A percentile compares a stretch with the other conserved stretches of the same genome.
Evolutionary conservation across 2,113 vertebrate genomes (phyloP).

Genomic region (Alexandromys fortis): DNA sequence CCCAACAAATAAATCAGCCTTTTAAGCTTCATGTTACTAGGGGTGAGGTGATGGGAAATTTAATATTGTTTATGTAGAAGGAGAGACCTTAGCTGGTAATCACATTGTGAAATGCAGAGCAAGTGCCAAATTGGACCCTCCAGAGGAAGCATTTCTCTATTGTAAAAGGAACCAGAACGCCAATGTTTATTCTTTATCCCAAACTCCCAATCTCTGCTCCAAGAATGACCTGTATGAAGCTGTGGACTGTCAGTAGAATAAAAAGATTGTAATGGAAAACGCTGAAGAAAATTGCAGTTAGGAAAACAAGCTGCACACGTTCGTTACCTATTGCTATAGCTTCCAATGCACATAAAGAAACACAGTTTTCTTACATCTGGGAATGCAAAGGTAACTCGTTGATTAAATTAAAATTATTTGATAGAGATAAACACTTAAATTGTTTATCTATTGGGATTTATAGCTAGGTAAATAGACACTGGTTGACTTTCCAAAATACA

Average conservation of each 20-base stretch:
- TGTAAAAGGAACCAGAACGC: not conserved
- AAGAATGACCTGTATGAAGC: not conserved
- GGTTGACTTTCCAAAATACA: constrained; percentile 1
- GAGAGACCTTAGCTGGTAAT: constrained; percentile 47
- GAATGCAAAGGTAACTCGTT: not conserved
- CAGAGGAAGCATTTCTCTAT: not conserved
- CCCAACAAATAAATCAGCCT: constrained; percentile 78
- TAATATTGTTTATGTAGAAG: constrained; percentile 22
- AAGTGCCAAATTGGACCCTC: not conserved
- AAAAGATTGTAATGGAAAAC: constrained; percentile 49
- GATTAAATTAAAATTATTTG: constrained; percentile 59
- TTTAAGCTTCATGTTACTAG: constrained; percentile 36
- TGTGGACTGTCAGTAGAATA: not conserved
- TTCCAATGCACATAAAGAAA: constrained; percentile 42
- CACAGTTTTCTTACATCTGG: constrained; percentile 61
- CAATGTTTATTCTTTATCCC: not conserved
- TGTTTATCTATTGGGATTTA: constrained; percentile 59
- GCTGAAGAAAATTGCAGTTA: not conserved
- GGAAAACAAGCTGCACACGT: not conserved
- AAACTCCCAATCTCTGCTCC: constrained; percentile 18
- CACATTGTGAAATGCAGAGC: not conserved
- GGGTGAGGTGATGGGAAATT: constrained; percentile 45
- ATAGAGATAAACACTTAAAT: constrained; percentile 36
- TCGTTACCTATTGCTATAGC: constrained; percentile 26
- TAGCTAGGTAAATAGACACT: constrained; percentile 33